These are phyloP conservation scores for Sarcophilus harrisii DNA, from an alignment of 2,797 vertebrate genomes.

Conservation along the genomic window DNA sequence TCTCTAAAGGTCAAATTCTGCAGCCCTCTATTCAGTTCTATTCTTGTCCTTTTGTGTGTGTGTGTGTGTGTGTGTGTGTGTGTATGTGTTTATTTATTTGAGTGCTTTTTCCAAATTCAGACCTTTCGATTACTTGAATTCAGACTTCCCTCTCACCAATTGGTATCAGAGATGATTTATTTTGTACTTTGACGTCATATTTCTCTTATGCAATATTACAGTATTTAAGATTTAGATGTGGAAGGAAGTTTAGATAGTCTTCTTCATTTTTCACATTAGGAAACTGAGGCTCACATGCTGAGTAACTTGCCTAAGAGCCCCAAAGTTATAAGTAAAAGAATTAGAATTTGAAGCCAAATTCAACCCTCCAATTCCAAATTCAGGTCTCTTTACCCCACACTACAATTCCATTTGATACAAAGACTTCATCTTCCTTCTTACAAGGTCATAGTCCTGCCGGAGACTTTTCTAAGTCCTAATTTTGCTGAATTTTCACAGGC, in stretches of 20 bases:
- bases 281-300: not conserved
- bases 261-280: not conserved
- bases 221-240: not conserved
- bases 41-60: not conserved
- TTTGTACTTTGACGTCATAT: not conserved
- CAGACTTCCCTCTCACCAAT: not conserved
- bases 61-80: too few species aligned
- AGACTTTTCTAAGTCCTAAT: slow-evolving; percentile 59
- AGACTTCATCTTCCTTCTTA: slow-evolving; percentile 62
- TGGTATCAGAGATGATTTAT: not conserved
- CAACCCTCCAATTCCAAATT: not conserved
- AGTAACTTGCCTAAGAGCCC: not conserved
- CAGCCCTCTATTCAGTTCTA: not conserved
- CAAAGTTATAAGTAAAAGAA: not conserved
- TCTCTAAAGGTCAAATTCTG: not conserved
- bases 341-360: not conserved
- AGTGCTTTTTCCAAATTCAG: not conserved
- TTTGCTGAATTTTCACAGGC: slow-evolving; percentile 65
- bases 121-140: not conserved
- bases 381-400: not conserved
- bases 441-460: not conserved
- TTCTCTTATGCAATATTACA: not conserved
- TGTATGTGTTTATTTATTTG: not conserved
- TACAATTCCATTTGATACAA: slow-evolving; percentile 60
- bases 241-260: not conserved